Conservation (phyloP, 2,888 invertebrate genomes). For the Urechis unicinctus region DNA sequence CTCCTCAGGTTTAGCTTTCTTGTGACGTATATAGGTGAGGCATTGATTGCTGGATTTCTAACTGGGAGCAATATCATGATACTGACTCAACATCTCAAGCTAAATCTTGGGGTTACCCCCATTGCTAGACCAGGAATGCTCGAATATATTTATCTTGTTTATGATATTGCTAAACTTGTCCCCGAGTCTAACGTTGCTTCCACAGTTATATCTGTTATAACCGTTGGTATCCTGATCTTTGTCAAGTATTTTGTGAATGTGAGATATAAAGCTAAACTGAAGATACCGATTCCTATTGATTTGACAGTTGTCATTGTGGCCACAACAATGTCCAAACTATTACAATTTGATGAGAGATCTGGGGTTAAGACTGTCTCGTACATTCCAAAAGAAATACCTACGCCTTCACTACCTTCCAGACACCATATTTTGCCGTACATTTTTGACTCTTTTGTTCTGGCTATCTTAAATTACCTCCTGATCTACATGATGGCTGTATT, state of each 20-base stretch:
- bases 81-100: conserved; percentile 36
- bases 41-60: conserved; percentile 45
- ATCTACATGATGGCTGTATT: conserved; percentile 49
- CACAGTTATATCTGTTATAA: conserved; percentile 28
- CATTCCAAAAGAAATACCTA: conserved; percentile 34
- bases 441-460: conserved; percentile 39
- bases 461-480: conserved; percentile 44
- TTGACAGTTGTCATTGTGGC: conserved; percentile 37
- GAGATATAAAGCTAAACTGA: conserved; percentile 38
- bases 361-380: conserved; percentile 28
- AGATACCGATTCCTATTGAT: conserved; percentile 44
- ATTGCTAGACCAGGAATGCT: conserved; percentile 24
- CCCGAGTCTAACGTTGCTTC: conserved; percentile 29
- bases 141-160: conserved; percentile 34
- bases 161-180: conserved; percentile 31
- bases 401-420: conserved; percentile 32
- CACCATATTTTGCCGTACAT: conserved; percentile 26
- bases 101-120: conserved; percentile 32
- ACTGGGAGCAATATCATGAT: conserved; percentile 45
- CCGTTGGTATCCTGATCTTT: conserved; percentile 30
- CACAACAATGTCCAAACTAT: conserved; percentile 30
- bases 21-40: conserved; percentile 44
- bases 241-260: conserved; percentile 44
- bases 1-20: conserved; percentile 42
- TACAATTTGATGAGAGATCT: conserved; percentile 24